Evolutionary conservation across 2,113 vertebrate genomes (phyloP).

Genomic region (Mugil cephalus): DNA sequence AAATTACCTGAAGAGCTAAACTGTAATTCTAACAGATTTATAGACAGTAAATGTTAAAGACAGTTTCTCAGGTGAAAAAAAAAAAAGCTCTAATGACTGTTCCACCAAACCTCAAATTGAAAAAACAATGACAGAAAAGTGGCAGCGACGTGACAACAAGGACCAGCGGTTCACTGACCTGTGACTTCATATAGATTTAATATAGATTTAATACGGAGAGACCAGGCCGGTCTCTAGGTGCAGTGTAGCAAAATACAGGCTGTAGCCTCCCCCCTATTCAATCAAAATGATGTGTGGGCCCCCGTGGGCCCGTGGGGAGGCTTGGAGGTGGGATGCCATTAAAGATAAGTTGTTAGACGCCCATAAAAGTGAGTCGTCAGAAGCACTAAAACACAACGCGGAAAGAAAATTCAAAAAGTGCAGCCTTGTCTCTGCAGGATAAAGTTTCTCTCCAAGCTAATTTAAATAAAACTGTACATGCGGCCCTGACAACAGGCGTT

Average conservation of each 20-base stretch:
- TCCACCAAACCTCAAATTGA: neutral
- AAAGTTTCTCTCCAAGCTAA: slow-evolving; percentile 29
- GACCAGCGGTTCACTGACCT: neutral
- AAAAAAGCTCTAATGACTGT: neutral
- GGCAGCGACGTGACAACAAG: neutral
- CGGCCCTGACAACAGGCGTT: slow-evolving; percentile 14
- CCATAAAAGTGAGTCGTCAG: slow-evolving; percentile 20
- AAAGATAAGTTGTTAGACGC: neutral
- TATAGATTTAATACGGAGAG: slow-evolving; percentile 34
- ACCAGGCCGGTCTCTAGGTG: neutral
- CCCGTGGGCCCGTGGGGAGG: neutral
- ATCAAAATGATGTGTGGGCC: slow-evolving; percentile 31
- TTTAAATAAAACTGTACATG: slow-evolving; percentile 38
- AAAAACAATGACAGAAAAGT: slow-evolving; percentile 5
- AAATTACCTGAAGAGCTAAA: too few relatives aligned
- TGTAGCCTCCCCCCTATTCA: slow-evolving; percentile 13
- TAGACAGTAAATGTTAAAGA: too few relatives aligned
- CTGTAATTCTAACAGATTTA: too few relatives aligned
- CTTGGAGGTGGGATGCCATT: neutral
- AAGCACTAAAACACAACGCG: slow-evolving; percentile 14
- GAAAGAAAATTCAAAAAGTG: slow-evolving; percentile 6
- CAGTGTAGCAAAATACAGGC: neutral
- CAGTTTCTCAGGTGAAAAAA: neutral
- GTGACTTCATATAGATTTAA: slow-evolving; percentile 8
- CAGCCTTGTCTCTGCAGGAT: neutral